A percentile compares a stretch with the other conserved stretches of the same genome.
Evolutionary conservation across 2,888 invertebrate species (phyloP).

Genomic region (Hirtodrosophila alboralis): DNA sequence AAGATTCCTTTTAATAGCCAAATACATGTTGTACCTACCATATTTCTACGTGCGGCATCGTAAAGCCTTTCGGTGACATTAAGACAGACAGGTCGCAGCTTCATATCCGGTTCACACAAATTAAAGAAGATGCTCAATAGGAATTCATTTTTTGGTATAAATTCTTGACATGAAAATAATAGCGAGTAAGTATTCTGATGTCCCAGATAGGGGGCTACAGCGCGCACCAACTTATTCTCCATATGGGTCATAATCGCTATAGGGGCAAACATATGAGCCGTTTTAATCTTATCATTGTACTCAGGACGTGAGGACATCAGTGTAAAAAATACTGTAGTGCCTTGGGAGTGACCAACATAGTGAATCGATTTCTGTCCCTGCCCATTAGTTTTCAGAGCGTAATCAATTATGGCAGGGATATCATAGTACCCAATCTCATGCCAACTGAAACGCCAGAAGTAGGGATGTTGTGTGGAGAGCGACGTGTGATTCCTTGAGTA

Average conservation of each 20-base stretch:
- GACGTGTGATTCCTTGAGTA: conserved; percentile 57
- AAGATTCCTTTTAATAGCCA: too few species aligned
- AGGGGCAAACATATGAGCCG: conserved; percentile 79
- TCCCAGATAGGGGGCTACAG: conserved; percentile 82
- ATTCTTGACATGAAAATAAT: conserved; percentile 84
- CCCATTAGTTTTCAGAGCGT: conserved; percentile 60
- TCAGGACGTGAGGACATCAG: conserved; percentile 69
- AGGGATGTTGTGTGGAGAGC: conserved; percentile 18
- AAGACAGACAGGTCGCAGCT: too few species aligned
- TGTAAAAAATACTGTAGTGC: conserved; percentile 72
- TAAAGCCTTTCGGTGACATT: too few species aligned
- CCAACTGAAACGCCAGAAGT: conserved; percentile 87
- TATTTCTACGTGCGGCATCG: too few species aligned
- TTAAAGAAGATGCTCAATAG: too few species aligned
- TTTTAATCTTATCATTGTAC: conserved; percentile 77
- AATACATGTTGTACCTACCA: too few species aligned
- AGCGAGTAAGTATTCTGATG: conserved; percentile 40
- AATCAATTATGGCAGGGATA: conserved; percentile 68
- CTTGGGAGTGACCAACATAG: conserved; percentile 81
- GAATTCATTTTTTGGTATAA: conserved; percentile 86
- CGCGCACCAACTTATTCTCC: conserved; percentile 81
- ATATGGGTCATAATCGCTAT: conserved; percentile 85
- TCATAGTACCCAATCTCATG: conserved; percentile 92
- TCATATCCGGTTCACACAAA: too few species aligned
- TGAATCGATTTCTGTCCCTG: conserved; percentile 65